Percentiles rank a stretch among this genome's conserved stretches.
These are phyloP conservation scores for Mustela erminea DNA, from an alignment of 2,797 vertebrate genomes.

Conservation along the genomic window DNA sequence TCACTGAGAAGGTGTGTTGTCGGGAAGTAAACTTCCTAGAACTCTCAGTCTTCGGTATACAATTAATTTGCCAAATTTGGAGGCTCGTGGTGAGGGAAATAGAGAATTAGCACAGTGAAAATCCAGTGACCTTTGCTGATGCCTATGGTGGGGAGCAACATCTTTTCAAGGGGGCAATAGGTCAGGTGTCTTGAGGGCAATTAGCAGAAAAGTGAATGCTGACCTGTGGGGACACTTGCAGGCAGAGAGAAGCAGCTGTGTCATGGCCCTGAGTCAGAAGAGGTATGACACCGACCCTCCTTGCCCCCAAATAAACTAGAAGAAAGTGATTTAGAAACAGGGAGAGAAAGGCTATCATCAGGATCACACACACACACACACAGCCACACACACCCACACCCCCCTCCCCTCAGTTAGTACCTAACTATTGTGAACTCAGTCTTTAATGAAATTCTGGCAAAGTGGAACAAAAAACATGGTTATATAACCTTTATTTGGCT, in stretches of 20 bases:
- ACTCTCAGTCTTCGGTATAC: not conserved
- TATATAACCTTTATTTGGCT: slow-evolving; percentile 75
- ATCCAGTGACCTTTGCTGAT: not conserved
- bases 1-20: not conserved
- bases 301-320: not conserved
- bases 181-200: not conserved
- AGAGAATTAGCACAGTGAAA: not conserved
- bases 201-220: not conserved
- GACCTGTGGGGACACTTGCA: not conserved
- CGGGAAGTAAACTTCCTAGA: not conserved
- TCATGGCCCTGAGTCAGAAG: not conserved
- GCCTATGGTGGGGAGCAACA: not conserved
- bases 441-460: slow-evolving; percentile 54
- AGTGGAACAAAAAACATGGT: slow-evolving; percentile 53
- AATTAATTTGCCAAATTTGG: slow-evolving; percentile 17
- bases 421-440: slow-evolving; percentile 3
- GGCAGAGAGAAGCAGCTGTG: not conserved
- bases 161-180: not conserved
- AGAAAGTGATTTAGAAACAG: slow-evolving; percentile 2
- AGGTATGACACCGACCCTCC: not conserved
- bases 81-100: not conserved
- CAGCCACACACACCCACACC: not conserved
- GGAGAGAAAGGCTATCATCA: not conserved
- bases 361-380: not conserved
- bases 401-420: fast-evolving